Percentiles rank a stretch among this genome's conserved stretches.
Conservation (phyloP, 2,888 invertebrate genomes). For the Dicyrtoma fusca region DNA sequence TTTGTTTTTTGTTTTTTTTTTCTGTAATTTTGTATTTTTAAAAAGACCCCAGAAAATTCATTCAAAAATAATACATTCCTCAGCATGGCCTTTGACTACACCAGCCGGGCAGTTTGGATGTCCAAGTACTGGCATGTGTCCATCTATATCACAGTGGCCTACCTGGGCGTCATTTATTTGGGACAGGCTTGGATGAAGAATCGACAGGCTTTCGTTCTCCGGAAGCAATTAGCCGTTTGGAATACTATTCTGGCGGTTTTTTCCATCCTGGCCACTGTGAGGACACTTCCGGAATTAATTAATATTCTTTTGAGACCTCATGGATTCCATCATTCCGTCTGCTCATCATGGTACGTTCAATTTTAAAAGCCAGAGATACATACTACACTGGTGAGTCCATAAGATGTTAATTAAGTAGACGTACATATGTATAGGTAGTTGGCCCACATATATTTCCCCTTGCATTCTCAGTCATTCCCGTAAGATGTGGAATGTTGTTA, state of each 20-base stretch:
- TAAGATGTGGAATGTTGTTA: too few relatives aligned
- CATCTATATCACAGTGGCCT: constrained; percentile 39
- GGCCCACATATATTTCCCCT: too few relatives aligned
- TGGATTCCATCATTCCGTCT: constrained; percentile 45
- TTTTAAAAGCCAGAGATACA: too few relatives aligned
- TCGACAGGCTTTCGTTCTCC: constrained; percentile 40
- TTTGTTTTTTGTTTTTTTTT: neutral
- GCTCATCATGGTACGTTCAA: constrained; percentile 44
- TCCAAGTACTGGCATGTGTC: constrained; percentile 41
- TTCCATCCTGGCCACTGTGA: constrained; percentile 42
- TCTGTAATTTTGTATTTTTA: neutral
- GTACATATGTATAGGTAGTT: too few relatives aligned
- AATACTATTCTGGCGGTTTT: constrained; percentile 45
- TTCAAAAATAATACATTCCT: neutral
- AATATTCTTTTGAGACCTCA: constrained; percentile 32
- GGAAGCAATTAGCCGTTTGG: constrained; percentile 43
- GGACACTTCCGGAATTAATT: constrained; percentile 44
- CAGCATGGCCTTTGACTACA: constrained; percentile 29
- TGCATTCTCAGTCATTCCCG: too few relatives aligned
- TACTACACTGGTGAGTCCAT: too few relatives aligned
- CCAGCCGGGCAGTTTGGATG: constrained; percentile 40
- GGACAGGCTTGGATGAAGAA: constrained; percentile 43
- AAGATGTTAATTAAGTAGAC: too few relatives aligned
- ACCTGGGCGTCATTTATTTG: constrained; percentile 40
- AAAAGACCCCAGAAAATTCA: neutral